A percentile compares a stretch with the other conserved stretches of the same genome.
Conservation (phyloP, 2,797 vertebrate species). For the Nasua narica region DNA sequence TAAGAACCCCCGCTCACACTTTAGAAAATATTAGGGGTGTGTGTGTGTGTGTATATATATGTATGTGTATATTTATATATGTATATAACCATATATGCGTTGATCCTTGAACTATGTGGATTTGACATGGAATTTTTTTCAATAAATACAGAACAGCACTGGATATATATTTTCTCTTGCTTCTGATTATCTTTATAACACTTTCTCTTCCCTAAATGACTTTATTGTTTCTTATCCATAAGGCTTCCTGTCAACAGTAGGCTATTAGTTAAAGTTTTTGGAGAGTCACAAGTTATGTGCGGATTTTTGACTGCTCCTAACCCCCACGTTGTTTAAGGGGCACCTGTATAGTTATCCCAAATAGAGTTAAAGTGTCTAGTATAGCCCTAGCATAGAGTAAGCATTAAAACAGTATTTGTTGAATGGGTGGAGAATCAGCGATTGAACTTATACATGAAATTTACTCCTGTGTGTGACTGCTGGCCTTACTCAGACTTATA, state of each 20-base stretch:
- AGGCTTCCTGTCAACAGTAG: background rate
- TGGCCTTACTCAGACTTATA: background rate
- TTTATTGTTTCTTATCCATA: background rate
- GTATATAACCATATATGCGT: background rate
- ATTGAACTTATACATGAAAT: conserved; percentile 9
- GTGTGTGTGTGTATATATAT: too few relatives aligned
- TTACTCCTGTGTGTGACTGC: background rate
- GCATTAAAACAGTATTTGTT: background rate
- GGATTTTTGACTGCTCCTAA: background rate
- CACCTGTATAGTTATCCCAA: background rate
- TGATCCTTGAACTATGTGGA: background rate
- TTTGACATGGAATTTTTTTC: background rate
- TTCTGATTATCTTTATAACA: background rate
- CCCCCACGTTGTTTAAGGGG: background rate
- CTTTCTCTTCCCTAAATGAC: background rate
- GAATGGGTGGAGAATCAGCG: background rate
- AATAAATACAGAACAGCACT: background rate
- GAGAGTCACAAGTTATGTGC: background rate
- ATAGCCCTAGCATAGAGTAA: background rate
- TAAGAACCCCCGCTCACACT: background rate
- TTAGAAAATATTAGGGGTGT: background rate
- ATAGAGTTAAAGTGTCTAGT: background rate
- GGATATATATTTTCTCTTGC: background rate
- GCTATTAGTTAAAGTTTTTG: background rate
- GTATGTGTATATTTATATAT: background rate